These are phyloP conservation scores for Halichoeres trimaculatus DNA, from an alignment of 2,113 vertebrate species.

Conservation along the genomic window DNA sequence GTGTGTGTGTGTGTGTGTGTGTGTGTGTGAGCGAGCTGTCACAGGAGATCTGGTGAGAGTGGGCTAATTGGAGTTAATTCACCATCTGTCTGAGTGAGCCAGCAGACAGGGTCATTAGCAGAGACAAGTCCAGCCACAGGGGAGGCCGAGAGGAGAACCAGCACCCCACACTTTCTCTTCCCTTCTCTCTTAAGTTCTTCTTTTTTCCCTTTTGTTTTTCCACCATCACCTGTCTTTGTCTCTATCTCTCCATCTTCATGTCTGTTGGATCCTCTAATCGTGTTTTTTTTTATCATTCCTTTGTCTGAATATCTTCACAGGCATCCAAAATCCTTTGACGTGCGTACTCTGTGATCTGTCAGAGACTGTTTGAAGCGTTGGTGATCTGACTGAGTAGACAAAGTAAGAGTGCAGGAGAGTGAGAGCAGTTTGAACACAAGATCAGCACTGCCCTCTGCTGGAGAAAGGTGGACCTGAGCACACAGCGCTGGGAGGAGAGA, in stretches of 20 bases:
- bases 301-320: background rate
- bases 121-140: slow-evolving; percentile 79
- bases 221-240: slow-evolving; percentile 4
- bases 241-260: background rate
- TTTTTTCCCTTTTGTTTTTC: slow-evolving; percentile 23
- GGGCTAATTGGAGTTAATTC: slow-evolving; percentile 82
- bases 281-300: background rate
- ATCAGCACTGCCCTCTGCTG: slow-evolving; percentile 68
- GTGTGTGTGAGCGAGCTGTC: slow-evolving; percentile 64
- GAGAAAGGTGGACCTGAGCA: background rate
- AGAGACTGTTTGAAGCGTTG: background rate
- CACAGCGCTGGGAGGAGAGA: background rate
- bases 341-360: background rate
- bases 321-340: background rate
- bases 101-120: slow-evolving; percentile 81
- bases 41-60: slow-evolving; percentile 75
- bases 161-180: slow-evolving; percentile 59
- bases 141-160: slow-evolving; percentile 71
- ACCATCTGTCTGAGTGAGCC: slow-evolving; percentile 79
- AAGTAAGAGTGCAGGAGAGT: background rate
- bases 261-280: background rate
- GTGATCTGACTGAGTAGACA: background rate
- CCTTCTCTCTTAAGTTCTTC: slow-evolving; percentile 35
- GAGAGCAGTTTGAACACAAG: background rate
- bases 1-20: too few species aligned